Evolutionary conservation across 2,113 vertebrate genomes (phyloP), one percentile per base, ranked within the genome.

Genomic region (Eurystomus gularis): DNA sequence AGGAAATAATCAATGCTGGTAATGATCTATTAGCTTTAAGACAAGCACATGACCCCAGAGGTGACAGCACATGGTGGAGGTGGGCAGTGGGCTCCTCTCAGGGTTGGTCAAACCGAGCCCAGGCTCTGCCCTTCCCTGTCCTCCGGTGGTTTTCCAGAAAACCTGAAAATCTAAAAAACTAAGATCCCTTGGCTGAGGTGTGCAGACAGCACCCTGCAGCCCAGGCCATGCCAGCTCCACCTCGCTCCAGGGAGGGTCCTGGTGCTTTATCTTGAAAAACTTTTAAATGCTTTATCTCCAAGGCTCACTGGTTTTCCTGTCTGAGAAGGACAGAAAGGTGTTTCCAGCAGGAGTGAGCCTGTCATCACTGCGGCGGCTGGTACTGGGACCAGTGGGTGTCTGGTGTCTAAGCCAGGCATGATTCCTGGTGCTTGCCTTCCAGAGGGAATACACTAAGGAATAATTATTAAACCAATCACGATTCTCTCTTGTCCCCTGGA

Each of bases 321-420:
- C 21, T 1, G 15, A 54, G 83, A 40, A 31, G 40, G 26, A 48
- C 55, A 21, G n/a, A 40, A 52, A 44, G 39, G 2, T 24, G 11
- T 35, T 78, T 64, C 42, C 29, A 44, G 6, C 17, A 49, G 48
- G 13, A 17, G 2, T 13, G 42, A 62, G 26, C 28, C 31, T 57
- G 19, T 7, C 13, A 10, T 20, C 37, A 42, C 70, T n/a, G 51
- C 0, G 3, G 46, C 35, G 37, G 29, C n/a, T 0, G 2, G 44
- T 25, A 14, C 25, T 0, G 1, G 73, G 7, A 78, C 29, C 21
- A 3, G 13, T 7, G 33, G 37, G 1, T 60, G 52, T 14, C 17
- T 0, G 0, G 28, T 49, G 60, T 23, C 52, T 39, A 19, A 40
- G 51, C 33, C 17, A 42, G 13, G 15, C 0, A 20, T 9, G 20